Conservation (phyloP, 2,113 vertebrate species). For the Okapia johnstoni region DNA sequence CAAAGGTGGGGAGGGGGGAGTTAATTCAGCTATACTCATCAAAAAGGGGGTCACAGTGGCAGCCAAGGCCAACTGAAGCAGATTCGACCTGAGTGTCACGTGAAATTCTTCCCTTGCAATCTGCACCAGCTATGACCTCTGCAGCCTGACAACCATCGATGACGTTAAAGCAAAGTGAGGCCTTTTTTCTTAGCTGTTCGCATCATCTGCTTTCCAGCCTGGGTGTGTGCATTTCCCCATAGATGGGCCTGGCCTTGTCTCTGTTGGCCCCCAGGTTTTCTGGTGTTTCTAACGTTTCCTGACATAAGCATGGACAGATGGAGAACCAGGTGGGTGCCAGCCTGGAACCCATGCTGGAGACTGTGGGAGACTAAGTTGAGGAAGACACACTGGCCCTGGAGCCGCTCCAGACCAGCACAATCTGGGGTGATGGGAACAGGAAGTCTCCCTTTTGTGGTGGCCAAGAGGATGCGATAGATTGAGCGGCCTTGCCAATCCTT, state of each 20-base stretch:
- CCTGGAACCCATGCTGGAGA: too few species aligned
- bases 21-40: constrained; percentile 43
- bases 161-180: neutral
- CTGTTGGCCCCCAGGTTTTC: neutral
- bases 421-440: neutral
- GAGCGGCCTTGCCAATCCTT: neutral
- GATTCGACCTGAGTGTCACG: accelerated
- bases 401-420: neutral
- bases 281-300: neutral
- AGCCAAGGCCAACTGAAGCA: neutral
- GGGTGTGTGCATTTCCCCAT: too few species aligned
- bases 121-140: neutral
- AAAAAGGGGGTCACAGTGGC: neutral
- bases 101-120: neutral
- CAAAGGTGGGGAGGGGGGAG: neutral
- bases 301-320: neutral
- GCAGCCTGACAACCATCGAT: accelerated
- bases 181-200: neutral
- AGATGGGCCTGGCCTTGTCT: neutral
- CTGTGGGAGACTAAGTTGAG: neutral
- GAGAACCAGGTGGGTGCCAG: neutral
- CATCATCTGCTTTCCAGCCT: neutral
- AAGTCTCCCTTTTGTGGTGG: neutral
- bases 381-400: neutral
- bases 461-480: neutral